phyloP scores from a whole-genome alignment of 2,888 invertebrate species.

The Hofmannophila pseudospretella region DNA sequence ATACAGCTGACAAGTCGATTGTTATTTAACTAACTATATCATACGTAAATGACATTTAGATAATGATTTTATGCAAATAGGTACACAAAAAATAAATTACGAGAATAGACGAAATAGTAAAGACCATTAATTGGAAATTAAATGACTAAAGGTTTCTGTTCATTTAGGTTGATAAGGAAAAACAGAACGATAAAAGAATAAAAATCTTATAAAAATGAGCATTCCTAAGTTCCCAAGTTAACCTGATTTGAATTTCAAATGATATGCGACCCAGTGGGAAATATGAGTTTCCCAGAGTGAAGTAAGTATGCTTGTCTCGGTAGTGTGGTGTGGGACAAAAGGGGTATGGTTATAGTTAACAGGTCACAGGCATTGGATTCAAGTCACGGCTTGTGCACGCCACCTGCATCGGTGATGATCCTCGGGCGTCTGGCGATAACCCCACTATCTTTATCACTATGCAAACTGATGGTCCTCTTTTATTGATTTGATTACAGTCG shows the following conservation, averaged over 20 bases:
- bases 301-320: slow-evolving; percentile 29
- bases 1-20: background rate
- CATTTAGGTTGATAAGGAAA: too few species aligned
- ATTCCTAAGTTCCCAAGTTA: background rate
- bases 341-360: slow-evolving; percentile 52
- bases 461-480: too few species aligned
- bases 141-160: too few species aligned
- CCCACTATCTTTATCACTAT: slow-evolving; percentile 15
- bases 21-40: background rate
- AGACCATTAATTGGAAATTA: too few species aligned
- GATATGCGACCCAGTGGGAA: slow-evolving; percentile 33
- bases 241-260: slow-evolving; percentile 45
- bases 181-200: background rate
- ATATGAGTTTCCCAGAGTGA: slow-evolving; percentile 32
- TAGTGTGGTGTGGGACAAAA: slow-evolving; percentile 40
- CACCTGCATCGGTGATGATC: slow-evolving; percentile 62
- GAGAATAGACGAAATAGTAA: too few species aligned
- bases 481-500: too few species aligned
- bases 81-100: too few species aligned
- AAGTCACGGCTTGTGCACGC: slow-evolving; percentile 53
- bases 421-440: slow-evolving; percentile 49
- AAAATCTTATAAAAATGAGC: background rate
- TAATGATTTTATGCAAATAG: too few species aligned
- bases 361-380: slow-evolving; percentile 57
- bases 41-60: too few species aligned